Conservation (phyloP, 2,797 vertebrate species). For the Catostomus latipinnis region DNA sequence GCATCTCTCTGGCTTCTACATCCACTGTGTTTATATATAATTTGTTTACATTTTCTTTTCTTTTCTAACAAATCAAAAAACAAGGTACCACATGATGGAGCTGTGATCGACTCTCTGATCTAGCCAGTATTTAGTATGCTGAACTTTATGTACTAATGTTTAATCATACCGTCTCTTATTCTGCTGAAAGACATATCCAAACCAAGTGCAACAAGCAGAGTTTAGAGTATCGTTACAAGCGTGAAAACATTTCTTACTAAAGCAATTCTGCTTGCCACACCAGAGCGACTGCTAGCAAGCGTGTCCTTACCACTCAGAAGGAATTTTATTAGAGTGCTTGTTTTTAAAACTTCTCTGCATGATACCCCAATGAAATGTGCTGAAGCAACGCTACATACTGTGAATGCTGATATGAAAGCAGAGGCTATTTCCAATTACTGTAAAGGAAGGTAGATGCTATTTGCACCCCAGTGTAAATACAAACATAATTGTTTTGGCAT, state of each 20-base stretch:
- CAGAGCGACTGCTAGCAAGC: not conserved
- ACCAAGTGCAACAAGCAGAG: slow-evolving; percentile 10
- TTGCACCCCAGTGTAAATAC: too few species aligned
- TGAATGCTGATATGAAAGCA: too few species aligned
- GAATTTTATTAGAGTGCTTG: not conserved
- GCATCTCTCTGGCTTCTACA: too few species aligned
- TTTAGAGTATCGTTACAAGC: slow-evolving; percentile 32
- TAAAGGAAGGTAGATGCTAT: too few species aligned
- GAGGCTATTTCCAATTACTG: too few species aligned
- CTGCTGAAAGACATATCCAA: slow-evolving; percentile 29
- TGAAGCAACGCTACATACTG: too few species aligned
- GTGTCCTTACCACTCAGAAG: not conserved
- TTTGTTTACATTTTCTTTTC: not conserved
- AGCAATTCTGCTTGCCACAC: not conserved
- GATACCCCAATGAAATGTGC: too few species aligned
- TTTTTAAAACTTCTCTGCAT: too few species aligned
- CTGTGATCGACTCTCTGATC: not conserved
- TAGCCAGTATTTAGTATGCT: slow-evolving; percentile 5
- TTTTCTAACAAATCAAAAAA: not conserved
- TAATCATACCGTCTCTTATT: slow-evolving; percentile 23
- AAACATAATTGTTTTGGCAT: too few species aligned
- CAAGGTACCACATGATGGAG: slow-evolving; percentile 7
- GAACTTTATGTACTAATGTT: slow-evolving; percentile 1
- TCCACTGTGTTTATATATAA: too few species aligned
- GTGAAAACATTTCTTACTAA: slow-evolving; percentile 26